These are phyloP conservation scores for Peromyscus californicus DNA, from an alignment of 2,113 vertebrate genomes.

Conservation along the genomic window DNA sequence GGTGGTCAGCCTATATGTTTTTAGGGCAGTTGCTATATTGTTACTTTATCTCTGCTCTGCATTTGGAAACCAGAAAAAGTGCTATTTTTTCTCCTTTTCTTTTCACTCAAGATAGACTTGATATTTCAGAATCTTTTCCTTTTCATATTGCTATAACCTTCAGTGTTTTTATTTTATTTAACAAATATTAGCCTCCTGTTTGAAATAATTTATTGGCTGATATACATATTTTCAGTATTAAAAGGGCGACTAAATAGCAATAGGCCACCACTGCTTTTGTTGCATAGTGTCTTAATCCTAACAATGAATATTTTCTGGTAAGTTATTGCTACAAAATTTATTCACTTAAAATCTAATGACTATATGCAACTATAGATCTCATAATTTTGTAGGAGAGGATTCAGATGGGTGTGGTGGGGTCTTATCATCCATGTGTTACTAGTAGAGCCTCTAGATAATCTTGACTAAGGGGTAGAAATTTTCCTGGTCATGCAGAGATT, in stretches of 20 bases:
- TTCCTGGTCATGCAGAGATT: not conserved
- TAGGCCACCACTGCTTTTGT: not conserved
- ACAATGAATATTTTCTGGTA: not conserved
- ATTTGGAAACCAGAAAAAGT: not conserved
- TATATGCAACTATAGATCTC: not conserved
- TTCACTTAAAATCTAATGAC: not conserved
- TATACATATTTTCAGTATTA: not conserved
- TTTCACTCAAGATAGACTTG: not conserved
- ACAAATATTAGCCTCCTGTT: not conserved
- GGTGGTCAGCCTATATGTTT: not conserved
- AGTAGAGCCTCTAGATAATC: not conserved
- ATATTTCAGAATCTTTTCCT: not conserved
- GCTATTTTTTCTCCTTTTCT: not conserved
- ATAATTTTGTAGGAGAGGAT: not conserved
- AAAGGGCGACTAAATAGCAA: not conserved
- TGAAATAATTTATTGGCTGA: not conserved
- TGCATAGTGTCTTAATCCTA: not conserved
- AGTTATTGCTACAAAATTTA: not conserved
- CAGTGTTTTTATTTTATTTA: constrained; percentile 1
- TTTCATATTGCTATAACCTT: not conserved
- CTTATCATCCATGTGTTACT: not conserved
- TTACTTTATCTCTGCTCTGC: not conserved
- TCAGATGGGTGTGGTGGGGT: not conserved
- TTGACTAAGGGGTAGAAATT: not conserved
- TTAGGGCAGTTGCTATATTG: not conserved